Conservation (phyloP, 2,113 vertebrate species). For the Axis porcinus region DNA sequence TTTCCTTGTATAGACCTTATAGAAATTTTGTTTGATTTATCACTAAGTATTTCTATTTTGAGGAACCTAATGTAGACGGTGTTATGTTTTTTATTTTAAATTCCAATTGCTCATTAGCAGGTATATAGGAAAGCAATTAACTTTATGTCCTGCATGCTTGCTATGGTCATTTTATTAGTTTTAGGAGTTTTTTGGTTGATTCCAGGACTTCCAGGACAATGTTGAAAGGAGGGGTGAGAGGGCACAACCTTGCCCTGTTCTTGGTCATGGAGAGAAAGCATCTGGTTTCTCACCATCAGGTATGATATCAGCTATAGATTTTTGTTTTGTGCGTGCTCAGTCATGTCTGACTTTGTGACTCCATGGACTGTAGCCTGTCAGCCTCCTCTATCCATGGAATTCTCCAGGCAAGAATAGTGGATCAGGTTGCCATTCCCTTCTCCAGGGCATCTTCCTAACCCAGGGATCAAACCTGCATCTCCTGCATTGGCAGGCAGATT, state of each 20-base stretch:
- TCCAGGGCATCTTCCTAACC: not conserved
- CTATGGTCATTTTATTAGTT: not conserved
- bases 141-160: not conserved
- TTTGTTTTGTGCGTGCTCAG: not conserved
- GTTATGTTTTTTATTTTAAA: not conserved
- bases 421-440: not conserved
- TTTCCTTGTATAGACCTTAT: not conserved
- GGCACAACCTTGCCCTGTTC: no score
- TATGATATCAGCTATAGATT: not conserved
- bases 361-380: not conserved
- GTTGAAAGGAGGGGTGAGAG: not conserved
- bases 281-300: not conserved
- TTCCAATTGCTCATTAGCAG: not conserved
- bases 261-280: no score
- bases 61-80: not conserved
- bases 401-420: not conserved
- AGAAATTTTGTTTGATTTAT: not conserved
- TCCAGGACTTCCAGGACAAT: not conserved
- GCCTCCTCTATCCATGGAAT: not conserved
- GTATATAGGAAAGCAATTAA: not conserved
- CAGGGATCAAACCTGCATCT: not conserved
- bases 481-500: not conserved
- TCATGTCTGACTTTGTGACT: not conserved
- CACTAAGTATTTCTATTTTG: not conserved
- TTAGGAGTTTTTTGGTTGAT: not conserved